phyloP scores from a whole-genome alignment of 1,140 invertebrate species.

The Hycleus cichorii region DNA sequence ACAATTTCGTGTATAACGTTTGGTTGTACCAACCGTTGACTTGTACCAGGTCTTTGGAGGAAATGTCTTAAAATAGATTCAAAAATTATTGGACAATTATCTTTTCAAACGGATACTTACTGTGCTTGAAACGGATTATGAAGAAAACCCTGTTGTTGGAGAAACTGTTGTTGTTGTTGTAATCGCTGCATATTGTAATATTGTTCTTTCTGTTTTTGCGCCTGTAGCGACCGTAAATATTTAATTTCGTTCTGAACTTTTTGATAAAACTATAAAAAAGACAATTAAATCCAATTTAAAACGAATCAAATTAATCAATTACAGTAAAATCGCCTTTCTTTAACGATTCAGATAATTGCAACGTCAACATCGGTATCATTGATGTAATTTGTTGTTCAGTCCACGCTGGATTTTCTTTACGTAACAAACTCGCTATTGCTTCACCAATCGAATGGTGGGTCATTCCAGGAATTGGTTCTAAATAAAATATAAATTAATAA shows the following conservation, averaged over 20 bases:
- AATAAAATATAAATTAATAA: slow-evolving; percentile 1
- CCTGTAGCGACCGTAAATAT: slow-evolving; percentile 20
- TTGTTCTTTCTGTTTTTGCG: slow-evolving; percentile 26
- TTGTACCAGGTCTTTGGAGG: slow-evolving; percentile 1
- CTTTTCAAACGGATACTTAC: not conserved
- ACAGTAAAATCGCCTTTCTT: slow-evolving; percentile 20
- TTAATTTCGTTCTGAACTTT: slow-evolving; percentile 23
- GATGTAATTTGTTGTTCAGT: slow-evolving; percentile 29
- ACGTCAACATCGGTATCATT: slow-evolving; percentile 27
- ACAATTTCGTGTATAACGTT: slow-evolving; percentile 11
- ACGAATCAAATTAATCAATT: not conserved
- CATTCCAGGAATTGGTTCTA: no score
- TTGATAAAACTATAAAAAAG: slow-evolving; percentile 18
- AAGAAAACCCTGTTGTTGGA: slow-evolving; percentile 4
- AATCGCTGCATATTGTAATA: slow-evolving; percentile 30
- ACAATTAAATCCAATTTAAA: not conserved
- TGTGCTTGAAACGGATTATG: not conserved
- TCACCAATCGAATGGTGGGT: slow-evolving; percentile 10
- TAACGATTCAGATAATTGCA: slow-evolving; percentile 21
- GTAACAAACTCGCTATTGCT: slow-evolving; percentile 31
- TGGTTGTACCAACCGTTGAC: not conserved
- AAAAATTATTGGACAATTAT: no score
- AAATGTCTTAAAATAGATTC: not conserved
- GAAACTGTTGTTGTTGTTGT: slow-evolving; percentile 28
- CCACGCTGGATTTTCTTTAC: slow-evolving; percentile 33